Percentiles rank a stretch among this genome's conserved stretches.
phyloP scores from a whole-genome alignment of 2,113 vertebrate genomes.

The Gavialis gangeticus region DNA sequence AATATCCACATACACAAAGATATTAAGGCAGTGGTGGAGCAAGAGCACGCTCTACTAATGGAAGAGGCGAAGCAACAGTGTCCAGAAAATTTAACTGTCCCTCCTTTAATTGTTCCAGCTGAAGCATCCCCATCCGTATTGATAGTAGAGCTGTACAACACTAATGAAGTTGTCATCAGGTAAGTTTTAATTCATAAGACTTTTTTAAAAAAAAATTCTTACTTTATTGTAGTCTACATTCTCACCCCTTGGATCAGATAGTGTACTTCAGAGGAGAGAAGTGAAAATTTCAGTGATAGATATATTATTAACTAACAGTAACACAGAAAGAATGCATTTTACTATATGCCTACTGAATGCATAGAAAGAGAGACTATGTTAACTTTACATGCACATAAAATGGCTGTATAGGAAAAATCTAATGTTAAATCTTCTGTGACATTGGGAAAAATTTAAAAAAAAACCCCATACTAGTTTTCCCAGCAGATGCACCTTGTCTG shows the following conservation, averaged over 20 bases:
- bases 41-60: slow-evolving; percentile 49
- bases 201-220: background rate
- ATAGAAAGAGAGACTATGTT: no score
- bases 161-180: slow-evolving; percentile 89
- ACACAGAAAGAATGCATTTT: no score
- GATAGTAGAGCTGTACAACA: slow-evolving; percentile 86
- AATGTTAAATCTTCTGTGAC: no score
- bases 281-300: no score
- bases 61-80: slow-evolving; percentile 57
- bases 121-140: slow-evolving; percentile 89
- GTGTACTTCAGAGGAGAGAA: no score
- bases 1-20: slow-evolving; percentile 22
- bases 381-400: no score
- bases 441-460: no score
- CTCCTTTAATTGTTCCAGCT: slow-evolving; percentile 81
- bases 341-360: no score
- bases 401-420: no score
- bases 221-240: background rate
- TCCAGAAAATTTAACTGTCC: slow-evolving; percentile 70
- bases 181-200: slow-evolving; percentile 63
- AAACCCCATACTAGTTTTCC: no score
- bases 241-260: background rate
- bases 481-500: no score
- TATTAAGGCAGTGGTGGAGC: slow-evolving; percentile 64
- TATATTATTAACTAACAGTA: no score